Base-by-base conservation (phyloP, 1,140 invertebrate species). In the Scylla paramamosain region DNA sequence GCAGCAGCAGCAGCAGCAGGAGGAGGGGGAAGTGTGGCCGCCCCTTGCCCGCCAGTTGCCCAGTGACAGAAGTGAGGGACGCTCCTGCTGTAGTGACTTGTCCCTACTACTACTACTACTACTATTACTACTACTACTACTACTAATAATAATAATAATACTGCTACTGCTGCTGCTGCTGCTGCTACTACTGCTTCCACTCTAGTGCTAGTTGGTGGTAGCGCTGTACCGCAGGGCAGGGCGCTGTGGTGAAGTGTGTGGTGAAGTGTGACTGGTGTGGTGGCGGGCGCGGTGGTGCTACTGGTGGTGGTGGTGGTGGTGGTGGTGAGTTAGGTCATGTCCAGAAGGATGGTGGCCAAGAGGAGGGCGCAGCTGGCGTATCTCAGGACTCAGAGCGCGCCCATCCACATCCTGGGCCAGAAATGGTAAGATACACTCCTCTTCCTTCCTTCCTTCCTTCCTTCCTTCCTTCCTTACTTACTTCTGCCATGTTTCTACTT, bases 371-470 rank as follows among this genome's bases (percentile, higher is more conserved):
- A 95, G 84, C 94, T 95, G 45, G 94, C 94, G 14, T 95, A 95
- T 31, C 91, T 95, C 0, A 83, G 94, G 20, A 95, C 94, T 20
- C 94, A 95, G 94, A 95, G 94, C 59, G 94, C 94, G 0, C 94
- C 94, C 82, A 95, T 95, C 29, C 83, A 95, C 39, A 95, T 95
- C 52, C 28, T 89, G 14, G 91, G 29, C 6, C 32, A 48, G 45
- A 92, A 89, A 92, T 91, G 94, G 94, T 95, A 89, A 92, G 94
- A 12, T 59, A 59, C 16, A 20, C 28, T 8, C 16, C 0, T 16
- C 12, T 20, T 12, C 29, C 12, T 88, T 4, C 29, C 3, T 88
- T 4, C 7, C 32, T 25, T 2, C 14, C 1, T 32, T 16, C 31
- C 4, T 88, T n/a, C n/a, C 20, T 77, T n/a, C 3, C 20, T 77